A percentile compares a stretch with the other conserved stretches of the same genome.
phyloP scores from a whole-genome alignment of 2,888 invertebrate genomes.

The Stratiomys singularior region DNA sequence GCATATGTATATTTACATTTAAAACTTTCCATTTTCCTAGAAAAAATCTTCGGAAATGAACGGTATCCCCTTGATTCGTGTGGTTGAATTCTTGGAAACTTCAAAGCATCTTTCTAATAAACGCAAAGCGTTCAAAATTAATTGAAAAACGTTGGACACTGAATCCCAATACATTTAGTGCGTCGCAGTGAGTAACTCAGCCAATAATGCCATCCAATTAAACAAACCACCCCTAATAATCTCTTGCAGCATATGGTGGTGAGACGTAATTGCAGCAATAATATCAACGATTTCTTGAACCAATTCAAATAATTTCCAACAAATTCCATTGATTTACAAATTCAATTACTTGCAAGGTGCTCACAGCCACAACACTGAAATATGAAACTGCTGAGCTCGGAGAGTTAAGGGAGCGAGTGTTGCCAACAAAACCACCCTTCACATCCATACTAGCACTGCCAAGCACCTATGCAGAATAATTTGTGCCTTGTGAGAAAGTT shows the following conservation, averaged over 20 bases:
- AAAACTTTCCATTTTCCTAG: too few species aligned
- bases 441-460: background rate
- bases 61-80: too few species aligned
- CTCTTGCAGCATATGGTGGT: background rate
- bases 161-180: too few species aligned
- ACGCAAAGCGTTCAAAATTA: too few species aligned
- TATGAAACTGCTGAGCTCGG: background rate
- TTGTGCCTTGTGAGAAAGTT: background rate
- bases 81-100: too few species aligned
- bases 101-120: too few species aligned
- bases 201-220: too few species aligned
- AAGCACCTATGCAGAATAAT: slow-evolving; percentile 3
- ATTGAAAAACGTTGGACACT: too few species aligned
- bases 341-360: slow-evolving; percentile 3
- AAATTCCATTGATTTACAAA: slow-evolving; percentile 16
- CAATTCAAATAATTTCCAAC: slow-evolving; percentile 19
- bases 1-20: too few species aligned
- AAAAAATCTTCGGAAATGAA: too few species aligned
- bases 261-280: background rate
- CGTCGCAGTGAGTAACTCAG: too few species aligned
- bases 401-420: background rate
- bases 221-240: background rate
- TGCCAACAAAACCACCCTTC: background rate
- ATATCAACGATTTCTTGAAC: background rate
- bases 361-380: slow-evolving; percentile 12